These are phyloP conservation scores for Trachymyrmex cornetzi DNA, from an alignment of 1,140 invertebrate species.

Conservation along the genomic window DNA sequence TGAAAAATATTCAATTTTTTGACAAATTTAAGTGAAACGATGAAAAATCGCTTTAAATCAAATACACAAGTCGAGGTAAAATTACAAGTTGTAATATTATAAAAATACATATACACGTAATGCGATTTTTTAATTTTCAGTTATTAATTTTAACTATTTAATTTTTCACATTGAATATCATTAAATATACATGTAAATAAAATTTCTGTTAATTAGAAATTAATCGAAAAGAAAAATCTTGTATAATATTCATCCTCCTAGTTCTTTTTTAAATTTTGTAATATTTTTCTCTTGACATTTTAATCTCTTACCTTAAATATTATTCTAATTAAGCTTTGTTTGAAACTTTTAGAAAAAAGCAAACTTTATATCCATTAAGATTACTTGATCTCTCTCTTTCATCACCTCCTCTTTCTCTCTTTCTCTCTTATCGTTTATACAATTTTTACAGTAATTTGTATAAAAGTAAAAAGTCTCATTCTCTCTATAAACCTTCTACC, in stretches of 20 bases:
- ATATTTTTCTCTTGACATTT: neutral
- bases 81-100: neutral
- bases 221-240: neutral
- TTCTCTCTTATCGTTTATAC: neutral
- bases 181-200: neutral
- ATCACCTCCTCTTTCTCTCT: neutral
- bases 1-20: constrained; percentile 11
- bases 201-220: neutral
- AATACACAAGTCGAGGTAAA: neutral
- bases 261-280: constrained; percentile 5
- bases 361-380: neutral
- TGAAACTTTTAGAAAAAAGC: neutral
- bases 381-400: neutral
- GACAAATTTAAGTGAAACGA: neutral
- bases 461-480: neutral
- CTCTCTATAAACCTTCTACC: constrained; percentile 13
- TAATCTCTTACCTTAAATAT: constrained; percentile 14
- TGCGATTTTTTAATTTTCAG: neutral
- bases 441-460: neutral
- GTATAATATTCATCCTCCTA: neutral
- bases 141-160: neutral
- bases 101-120: neutral
- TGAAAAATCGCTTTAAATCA: neutral
- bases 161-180: neutral
- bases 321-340: neutral